Conservation (phyloP, 2,888 invertebrate species). For the Aspidiotus destructor region DNA sequence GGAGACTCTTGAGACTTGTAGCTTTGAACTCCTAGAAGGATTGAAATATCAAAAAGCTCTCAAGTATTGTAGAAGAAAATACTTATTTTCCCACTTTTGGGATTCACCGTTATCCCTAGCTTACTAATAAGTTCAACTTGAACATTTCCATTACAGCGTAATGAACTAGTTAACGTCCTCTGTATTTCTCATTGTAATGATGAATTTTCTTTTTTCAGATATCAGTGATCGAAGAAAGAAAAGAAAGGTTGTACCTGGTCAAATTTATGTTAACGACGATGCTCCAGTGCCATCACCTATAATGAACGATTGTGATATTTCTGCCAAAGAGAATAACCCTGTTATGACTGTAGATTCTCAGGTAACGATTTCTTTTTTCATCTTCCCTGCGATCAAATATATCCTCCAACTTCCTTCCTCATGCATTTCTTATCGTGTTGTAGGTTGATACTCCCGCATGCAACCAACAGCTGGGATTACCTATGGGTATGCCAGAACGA, state of each 20-base stretch:
- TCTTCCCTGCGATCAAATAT: background rate
- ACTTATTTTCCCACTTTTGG: no score
- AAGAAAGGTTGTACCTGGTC: conserved; percentile 27
- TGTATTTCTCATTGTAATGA: no score
- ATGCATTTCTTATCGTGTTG: background rate
- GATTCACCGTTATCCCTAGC: no score
- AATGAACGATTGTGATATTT: conserved; percentile 30
- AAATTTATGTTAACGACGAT: conserved; percentile 17
- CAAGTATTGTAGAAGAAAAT: no score
- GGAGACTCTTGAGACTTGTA: no score
- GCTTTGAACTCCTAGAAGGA: no score
- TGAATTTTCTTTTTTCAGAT: conserved; percentile 11
- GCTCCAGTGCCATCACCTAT: conserved; percentile 27
- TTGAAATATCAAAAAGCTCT: no score
- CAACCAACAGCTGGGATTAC: conserved; percentile 13
- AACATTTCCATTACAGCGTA: no score
- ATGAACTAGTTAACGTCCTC: no score
- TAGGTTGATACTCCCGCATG: conserved; percentile 21
- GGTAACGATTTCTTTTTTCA: conserved; percentile 14
- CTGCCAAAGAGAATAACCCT: conserved; percentile 32
- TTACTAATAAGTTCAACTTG: no score
- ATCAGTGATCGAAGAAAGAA: conserved; percentile 30
- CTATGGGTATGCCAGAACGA: conserved; percentile 18
- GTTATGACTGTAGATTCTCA: conserved; percentile 19
- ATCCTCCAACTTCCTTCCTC: background rate